Evolutionary conservation across 2,888 invertebrate genomes (phyloP).

Genomic region (Callinectes sapidus): DNA sequence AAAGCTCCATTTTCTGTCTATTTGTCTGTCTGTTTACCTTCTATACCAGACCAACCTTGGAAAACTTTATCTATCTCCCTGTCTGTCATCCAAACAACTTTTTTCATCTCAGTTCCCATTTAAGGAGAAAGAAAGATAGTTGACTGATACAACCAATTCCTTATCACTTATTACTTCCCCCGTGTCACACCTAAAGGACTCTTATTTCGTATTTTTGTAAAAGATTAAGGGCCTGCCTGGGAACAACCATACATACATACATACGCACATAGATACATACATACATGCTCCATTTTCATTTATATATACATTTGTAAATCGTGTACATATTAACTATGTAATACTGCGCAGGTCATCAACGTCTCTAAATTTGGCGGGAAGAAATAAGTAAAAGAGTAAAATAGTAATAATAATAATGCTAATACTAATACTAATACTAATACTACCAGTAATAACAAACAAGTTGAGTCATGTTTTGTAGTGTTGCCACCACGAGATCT

Average conservation of each 20-base stretch:
- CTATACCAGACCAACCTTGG: too few species aligned
- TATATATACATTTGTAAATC: conserved; percentile 38
- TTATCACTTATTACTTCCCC: not conserved
- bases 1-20: too few species aligned
- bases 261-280: too few species aligned
- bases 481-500: conserved; percentile 2
- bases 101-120: too few species aligned
- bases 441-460: not conserved
- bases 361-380: conserved; percentile 13
- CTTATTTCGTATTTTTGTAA: conserved; percentile 5
- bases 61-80: too few species aligned
- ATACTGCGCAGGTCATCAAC: conserved; percentile 11
- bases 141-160: not conserved
- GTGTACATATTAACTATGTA: not conserved
- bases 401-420: not conserved
- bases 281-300: conserved; percentile 6
- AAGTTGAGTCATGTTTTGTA: conserved; percentile 22
- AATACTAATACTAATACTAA: not conserved
- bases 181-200: not conserved
- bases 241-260: not conserved
- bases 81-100: too few species aligned
- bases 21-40: too few species aligned
- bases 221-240: conserved; percentile 17
- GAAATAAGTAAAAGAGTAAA: not conserved
- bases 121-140: not conserved